Base-by-base conservation (phyloP, 2,888 invertebrate species). In the Diarsia rubi region DNA sequence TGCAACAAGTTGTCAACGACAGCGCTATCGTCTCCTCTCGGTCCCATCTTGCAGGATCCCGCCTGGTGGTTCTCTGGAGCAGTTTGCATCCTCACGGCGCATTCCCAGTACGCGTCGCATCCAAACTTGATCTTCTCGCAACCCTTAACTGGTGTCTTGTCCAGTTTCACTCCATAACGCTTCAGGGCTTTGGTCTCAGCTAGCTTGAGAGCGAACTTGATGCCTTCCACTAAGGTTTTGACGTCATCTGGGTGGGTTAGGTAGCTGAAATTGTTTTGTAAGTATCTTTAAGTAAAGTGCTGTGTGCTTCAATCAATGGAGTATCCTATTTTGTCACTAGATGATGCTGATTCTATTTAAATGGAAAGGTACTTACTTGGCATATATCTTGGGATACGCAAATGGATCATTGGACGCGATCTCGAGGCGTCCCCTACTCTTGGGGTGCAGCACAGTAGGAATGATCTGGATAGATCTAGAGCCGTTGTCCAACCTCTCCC, bases 21-120 rank as follows among this genome's bases (percentile, higher is more conserved):
- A 1, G 98, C 98, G 86, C 96, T 93, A 0, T 97, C 97, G 92
- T 98, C 98, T 1, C 96, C 97, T 0, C 96, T 84, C 0, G 98
- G 98, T 0, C 98, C 98, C 98, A 98, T 98, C 96, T 97, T 98
- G 91, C 98, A 98, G 24, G 98, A 98, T 2, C 98, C 98, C 0
- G 97, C 98, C 93, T 98, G 98, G 92, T 98, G 98, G 91, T 98
- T 98, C 95, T 98, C 98, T 0, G 98, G 98, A 0, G 97, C 98
- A 0, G 98, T 98, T 79, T 97, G 97, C 92, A 97, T 97, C 75
- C 97, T 96, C 37, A 98, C 97, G 0, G 98, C 98, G 90, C 98
- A 98, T 88, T 97, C 97, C 98, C 98, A 98, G 93, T 98, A 98
- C 24, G 97, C 97, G 88, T 98, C 98, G 79, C 96, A 96, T 0